Evolutionary conservation across 2,113 vertebrate genomes (phyloP), one percentile per base, ranked within the genome.

Genomic region (Clupea harengus): DNA sequence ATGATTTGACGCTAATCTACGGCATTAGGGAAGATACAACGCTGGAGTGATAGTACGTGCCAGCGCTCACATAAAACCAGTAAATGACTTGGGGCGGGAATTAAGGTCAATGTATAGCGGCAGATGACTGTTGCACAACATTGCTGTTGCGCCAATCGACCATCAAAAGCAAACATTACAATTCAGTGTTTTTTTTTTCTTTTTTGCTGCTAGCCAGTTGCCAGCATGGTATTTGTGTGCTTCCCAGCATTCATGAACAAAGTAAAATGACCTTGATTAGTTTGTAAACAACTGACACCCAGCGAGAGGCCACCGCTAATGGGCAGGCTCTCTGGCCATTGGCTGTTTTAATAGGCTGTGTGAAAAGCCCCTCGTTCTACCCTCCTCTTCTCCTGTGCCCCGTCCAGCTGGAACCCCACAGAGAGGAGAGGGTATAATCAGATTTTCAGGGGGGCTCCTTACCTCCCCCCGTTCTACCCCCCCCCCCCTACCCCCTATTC

Each of bases 1-100:
- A 85, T 87, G 88, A 88, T 91, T 86, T 91, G 91, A 93, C 91
- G 60, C 89, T 94, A 94, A 94, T 93, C 92, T 92, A 82, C 82
- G 72, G 91, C 90, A 91, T 93, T 92, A 93, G 88, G 64, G n/a
- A 90, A 82, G 84, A 91, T 46, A 86, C 88, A n/a, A 84, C 85
- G 82, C 84, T 89, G 67, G 80, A 88, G 67, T 50, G 39, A 75
- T 45, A 60, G 39, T 84, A 28, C 75, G 72, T 13, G 20, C 60
- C 82, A 75, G 3, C 28, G 83, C 82, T 84, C 84, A 84, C 82
- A 78, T 60, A 32, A 15, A 46, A 52, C 50, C 82, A 85, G 50
- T 18, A 82, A 20, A 46, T 81, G 83, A 83, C 86, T 82, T 18
- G 25, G n/a, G 64, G 60, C 18, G 9, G 47, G 67, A 85, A 85